Percentiles rank a stretch among this genome's conserved stretches.
phyloP scores from a whole-genome alignment of 2,797 vertebrate species.

The Clarias fuscus region DNA sequence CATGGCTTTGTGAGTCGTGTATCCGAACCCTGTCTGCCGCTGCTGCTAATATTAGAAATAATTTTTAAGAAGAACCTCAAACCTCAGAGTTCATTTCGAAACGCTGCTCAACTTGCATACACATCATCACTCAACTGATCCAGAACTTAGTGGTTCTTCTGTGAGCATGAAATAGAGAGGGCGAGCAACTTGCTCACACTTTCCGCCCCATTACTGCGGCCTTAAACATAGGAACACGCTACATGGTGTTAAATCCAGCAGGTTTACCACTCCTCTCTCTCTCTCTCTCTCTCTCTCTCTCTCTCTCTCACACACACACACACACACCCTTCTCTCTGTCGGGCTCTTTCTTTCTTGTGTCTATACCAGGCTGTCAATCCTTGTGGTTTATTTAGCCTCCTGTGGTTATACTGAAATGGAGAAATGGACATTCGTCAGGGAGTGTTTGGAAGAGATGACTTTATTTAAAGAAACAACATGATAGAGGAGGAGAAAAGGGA shows the following conservation, averaged over 20 bases:
- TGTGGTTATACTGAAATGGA: slow-evolving; percentile 15
- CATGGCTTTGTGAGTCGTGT: background rate
- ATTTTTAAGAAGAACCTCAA: slow-evolving; percentile 25
- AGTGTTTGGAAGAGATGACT: slow-evolving; percentile 28
- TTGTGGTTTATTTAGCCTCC: background rate
- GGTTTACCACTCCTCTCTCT: background rate
- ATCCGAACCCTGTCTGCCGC: slow-evolving; percentile 15
- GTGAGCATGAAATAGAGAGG: background rate
- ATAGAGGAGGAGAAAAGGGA: background rate
- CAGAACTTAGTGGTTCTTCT: slow-evolving; percentile 1
- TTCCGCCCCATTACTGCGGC: background rate
- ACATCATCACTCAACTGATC: background rate
- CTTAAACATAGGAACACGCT: background rate
- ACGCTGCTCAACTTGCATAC: background rate
- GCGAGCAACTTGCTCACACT: slow-evolving; percentile 4
- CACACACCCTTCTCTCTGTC: background rate
- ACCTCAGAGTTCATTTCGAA: slow-evolving; percentile 23
- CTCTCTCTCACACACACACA: background rate
- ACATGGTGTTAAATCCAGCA: slow-evolving; percentile 1
- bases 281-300: slow-evolving; percentile 9
- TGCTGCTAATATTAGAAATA: slow-evolving; percentile 25
- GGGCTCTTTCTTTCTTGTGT: background rate
- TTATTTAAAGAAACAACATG: slow-evolving; percentile 26
- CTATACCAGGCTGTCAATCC: background rate
- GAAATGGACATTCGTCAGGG: slow-evolving; percentile 21